Percentiles rank a stretch among this genome's conserved stretches.
Conservation (phyloP, 2,797 vertebrate species). For the Peromyscus aztecus region DNA sequence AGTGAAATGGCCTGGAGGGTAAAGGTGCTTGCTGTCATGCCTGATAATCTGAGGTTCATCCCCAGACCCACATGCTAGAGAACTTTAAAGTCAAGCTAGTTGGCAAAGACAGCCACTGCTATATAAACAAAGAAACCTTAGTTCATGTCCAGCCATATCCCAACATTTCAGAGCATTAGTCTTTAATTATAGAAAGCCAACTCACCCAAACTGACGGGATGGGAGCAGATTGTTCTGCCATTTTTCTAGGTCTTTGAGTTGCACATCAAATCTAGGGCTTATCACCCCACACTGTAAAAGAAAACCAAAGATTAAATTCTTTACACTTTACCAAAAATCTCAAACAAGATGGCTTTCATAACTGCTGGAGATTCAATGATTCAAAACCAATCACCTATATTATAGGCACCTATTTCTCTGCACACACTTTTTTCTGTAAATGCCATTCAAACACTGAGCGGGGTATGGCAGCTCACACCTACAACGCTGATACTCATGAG, state of each 20-base stretch:
- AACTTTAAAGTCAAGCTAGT: neutral
- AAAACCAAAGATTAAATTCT: neutral
- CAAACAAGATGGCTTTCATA: neutral
- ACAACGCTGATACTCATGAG: neutral
- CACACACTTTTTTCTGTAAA: neutral
- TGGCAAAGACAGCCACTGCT: neutral
- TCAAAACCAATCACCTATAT: neutral
- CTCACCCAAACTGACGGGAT: slow-evolving; percentile 98
- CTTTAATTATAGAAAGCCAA: neutral
- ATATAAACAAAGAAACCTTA: neutral
- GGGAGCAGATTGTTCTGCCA: slow-evolving; percentile 99
- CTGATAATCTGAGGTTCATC: neutral
- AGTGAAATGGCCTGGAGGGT: neutral
- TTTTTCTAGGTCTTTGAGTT: slow-evolving; percentile 98
- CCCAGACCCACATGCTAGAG: neutral
- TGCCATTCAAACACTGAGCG: neutral
- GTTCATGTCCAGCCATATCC: neutral
- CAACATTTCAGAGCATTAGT: neutral
- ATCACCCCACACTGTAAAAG: slow-evolving; percentile 96
- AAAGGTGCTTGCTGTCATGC: neutral
- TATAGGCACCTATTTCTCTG: neutral
- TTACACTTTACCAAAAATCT: neutral
- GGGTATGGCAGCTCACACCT: neutral
- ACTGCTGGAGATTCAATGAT: neutral
- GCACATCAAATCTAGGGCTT: slow-evolving; percentile 99